Base-by-base conservation (phyloP, 2,888 invertebrate genomes). In the Scaptomyza cyrtandrae region DNA sequence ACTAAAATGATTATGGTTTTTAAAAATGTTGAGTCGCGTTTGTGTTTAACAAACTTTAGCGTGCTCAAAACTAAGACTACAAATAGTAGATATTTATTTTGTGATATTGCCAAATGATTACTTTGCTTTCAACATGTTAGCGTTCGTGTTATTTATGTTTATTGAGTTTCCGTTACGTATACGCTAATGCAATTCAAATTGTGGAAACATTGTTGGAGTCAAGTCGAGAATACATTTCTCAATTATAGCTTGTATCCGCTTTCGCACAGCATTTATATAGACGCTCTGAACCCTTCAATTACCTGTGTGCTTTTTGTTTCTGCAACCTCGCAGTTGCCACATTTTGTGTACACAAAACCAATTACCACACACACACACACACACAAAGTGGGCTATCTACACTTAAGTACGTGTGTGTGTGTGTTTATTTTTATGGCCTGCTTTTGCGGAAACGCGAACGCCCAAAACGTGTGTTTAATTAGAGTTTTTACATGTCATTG, bases 401-500 rank as follows among this genome's bases (percentile, higher is more conserved):
- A 14, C 5, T 14, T 19, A 43, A 52, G 39, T 27, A 14, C 43
- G 37, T 27, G 44, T 13, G n/a, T 58, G 13, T 43, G 39, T 46
- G 31, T 27, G n/a, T 19, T 39, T 41, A 66, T 71, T 74, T 41
- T 74, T 61, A 74, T 76, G 60, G 73, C 41, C 59, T 54, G 48
- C 55, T 56, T 53, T 49, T 27, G 16, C 65, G 57, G 61, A 63
- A 66, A 58, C 55, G 61, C 52, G 58, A 54, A 64, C 60, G 53
- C 56, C 63, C 64, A 58, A 72, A 84, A 86, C 78, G 73, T 84
- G 87, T 82, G 87, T 84, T 82, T 82, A 82, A 82, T 86, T 82
- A 81, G 87, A 81, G 71, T 86, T 84, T 84, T 82, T 75, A 84
- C 87, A 81, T 82, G 78, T 78, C 87, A 86, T 82, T 86, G 82